Conservation (phyloP, 2,888 invertebrate species). For the Ganaspis brasiliensis region DNA sequence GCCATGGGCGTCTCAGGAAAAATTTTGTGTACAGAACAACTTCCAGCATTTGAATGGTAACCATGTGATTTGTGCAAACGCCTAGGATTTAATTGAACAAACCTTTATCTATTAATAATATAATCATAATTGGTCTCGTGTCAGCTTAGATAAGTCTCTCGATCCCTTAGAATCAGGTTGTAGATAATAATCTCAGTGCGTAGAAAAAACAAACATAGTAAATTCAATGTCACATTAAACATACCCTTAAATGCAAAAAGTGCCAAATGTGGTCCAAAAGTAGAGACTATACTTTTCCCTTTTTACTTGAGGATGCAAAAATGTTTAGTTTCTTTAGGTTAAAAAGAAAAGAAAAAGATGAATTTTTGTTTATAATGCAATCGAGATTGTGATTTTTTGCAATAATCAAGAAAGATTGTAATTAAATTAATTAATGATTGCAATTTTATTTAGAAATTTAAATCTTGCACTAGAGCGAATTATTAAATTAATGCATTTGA, state of each 20-base stretch:
- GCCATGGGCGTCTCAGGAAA: constrained; percentile 13
- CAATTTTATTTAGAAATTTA: constrained; percentile 2
- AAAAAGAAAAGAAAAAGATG: not conserved
- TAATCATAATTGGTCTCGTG: constrained; percentile 16
- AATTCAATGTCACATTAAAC: constrained; percentile 3
- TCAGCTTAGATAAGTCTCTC: constrained; percentile 32
- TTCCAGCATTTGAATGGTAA: constrained; percentile 43
- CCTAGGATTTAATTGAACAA: constrained; percentile 35
- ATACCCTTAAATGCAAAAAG: constrained; percentile 28
- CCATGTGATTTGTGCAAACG: constrained; percentile 41
- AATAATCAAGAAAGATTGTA: not conserved
- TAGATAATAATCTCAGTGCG: constrained; percentile 22
- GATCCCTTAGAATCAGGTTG: constrained; percentile 30
- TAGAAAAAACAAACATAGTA: constrained; percentile 7
- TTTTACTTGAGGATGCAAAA: not conserved
- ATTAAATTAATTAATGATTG: too few species aligned
- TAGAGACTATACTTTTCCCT: not conserved
- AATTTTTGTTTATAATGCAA: too few species aligned
- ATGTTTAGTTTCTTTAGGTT: not conserved
- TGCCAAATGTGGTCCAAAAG: constrained; percentile 8
- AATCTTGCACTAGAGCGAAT: not conserved
- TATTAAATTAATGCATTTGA: constrained; percentile 15
- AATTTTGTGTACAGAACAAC: constrained; percentile 28
- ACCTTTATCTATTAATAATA: constrained; percentile 16
- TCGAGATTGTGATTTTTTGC: too few species aligned